Evolutionary conservation across 2,113 vertebrate genomes (phyloP), one percentile per base, ranked within the genome.

Genomic region (Puma concolor): DNA sequence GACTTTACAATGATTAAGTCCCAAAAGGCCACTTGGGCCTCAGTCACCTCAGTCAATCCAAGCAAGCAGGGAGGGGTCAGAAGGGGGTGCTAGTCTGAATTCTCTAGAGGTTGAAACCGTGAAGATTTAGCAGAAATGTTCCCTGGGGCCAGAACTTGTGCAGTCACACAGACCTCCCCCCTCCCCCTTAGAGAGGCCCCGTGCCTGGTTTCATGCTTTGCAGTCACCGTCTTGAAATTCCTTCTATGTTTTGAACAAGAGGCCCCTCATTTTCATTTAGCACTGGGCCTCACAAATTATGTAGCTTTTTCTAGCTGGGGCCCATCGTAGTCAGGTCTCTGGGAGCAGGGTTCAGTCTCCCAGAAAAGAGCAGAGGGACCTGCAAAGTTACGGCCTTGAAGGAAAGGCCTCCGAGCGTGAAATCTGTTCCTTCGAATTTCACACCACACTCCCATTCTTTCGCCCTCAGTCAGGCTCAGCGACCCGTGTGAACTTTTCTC

Each of bases 361-460:
- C 38, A 88, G 64, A 74, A 93, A 91, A 88, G n/a, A 91, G 19
- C 67, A 95, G 48, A 95, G 33, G 50, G 81, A 63, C 29, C 41
- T 93, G 52, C 50, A 91, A 71, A 96, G 72, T 97, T 89, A 95
- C n/a, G 60, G 41, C 48, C 84, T 95, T 72, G 67, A 91, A 66
- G 33, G 60, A 93, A 83, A 95, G 76, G 77, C 21, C 60, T 9
- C 81, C 66, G 79, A 94, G 79, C 31, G 0, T 92, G 92, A 96
- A 97, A 96, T 97, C 85, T 50, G 33, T 83, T 93, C 91, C 96
- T 98, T 97, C 60, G 1, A 69, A 93, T 88, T 98, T 97, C 92
- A 96, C 64, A 96, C 63, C 80, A 71, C 31, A 76, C 63, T 97
- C 50, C 48, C 80, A 90, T 91, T 94, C 57, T 64, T 81, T 79